Conservation (phyloP, 1,140 invertebrate genomes). For the Eupristina koningsbergeri region DNA sequence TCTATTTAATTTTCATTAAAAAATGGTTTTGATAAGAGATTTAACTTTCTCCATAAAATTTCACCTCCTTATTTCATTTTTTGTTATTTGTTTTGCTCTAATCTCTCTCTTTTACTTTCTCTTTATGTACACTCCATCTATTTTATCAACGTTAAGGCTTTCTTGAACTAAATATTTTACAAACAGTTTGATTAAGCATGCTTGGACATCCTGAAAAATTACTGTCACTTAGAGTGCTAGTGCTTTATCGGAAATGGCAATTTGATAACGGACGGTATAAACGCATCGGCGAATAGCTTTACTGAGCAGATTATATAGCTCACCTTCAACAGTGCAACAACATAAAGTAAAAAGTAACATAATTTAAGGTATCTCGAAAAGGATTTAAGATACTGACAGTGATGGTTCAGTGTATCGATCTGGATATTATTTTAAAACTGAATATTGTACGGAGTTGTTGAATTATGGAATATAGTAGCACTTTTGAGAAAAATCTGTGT, state of each 20-base stretch:
- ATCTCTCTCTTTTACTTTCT: too few species aligned
- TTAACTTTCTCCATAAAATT: background rate
- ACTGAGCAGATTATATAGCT: background rate
- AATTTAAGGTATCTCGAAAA: background rate
- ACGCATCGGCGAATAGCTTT: background rate
- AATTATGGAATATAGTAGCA: too few species aligned
- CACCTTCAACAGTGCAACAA: background rate
- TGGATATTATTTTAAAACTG: constrained; percentile 24
- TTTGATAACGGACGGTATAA: constrained; percentile 63
- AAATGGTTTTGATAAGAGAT: constrained; percentile 9
- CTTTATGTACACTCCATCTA: constrained; percentile 48
- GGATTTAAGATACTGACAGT: constrained; percentile 38
- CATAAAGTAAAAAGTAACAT: background rate
- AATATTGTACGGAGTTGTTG: background rate
- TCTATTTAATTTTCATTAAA: constrained; percentile 52
- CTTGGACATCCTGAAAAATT: constrained; percentile 68
- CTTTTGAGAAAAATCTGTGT: too few species aligned
- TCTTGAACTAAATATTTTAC: constrained; percentile 73
- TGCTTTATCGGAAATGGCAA: constrained; percentile 71
- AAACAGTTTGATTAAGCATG: constrained; percentile 66
- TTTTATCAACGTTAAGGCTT: constrained; percentile 62
- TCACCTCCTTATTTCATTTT: background rate
- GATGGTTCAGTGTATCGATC: constrained; percentile 46
- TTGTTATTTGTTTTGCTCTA: constrained; percentile 29
- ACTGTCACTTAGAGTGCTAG: constrained; percentile 68